Evolutionary conservation across 2,888 invertebrate species (phyloP).

Genomic region (Thera britannica): DNA sequence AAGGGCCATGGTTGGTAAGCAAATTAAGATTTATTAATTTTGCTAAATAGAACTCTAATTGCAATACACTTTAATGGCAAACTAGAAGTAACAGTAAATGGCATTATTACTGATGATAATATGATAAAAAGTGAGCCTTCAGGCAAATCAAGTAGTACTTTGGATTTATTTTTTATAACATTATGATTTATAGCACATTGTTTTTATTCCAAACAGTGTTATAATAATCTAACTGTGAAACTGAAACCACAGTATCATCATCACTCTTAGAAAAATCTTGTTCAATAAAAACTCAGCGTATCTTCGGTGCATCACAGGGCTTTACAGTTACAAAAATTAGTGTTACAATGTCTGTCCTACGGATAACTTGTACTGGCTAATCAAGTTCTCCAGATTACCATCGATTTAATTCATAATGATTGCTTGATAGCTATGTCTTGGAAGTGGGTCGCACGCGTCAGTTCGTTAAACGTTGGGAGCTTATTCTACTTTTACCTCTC

Average conservation of each 20-base stretch:
- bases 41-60: slow-evolving; percentile 15
- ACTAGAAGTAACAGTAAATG: background rate
- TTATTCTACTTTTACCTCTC: slow-evolving; percentile 51
- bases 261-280: no score
- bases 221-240: no score
- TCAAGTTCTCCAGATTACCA: slow-evolving; percentile 44
- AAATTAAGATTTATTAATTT: slow-evolving; percentile 32
- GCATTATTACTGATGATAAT: background rate
- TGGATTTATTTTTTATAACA: no score
- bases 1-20: slow-evolving; percentile 41
- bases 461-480: slow-evolving; percentile 46
- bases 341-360: slow-evolving; percentile 27
- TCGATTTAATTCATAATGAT: slow-evolving; percentile 62
- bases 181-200: no score
- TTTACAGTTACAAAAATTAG: slow-evolving; percentile 26
- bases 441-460: slow-evolving; percentile 62
- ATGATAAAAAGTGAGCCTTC: background rate
- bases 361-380: slow-evolving; percentile 24
- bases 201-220: background rate
- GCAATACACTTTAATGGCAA: background rate
- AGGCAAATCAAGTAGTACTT: background rate
- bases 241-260: no score
- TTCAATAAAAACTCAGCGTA: background rate
- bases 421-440: slow-evolving; percentile 56
- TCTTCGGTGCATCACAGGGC: background rate